A percentile compares a stretch with the other conserved stretches of the same genome.
Evolutionary conservation across 2,113 vertebrate species (phyloP).

Genomic region (Helogale parvula): DNA sequence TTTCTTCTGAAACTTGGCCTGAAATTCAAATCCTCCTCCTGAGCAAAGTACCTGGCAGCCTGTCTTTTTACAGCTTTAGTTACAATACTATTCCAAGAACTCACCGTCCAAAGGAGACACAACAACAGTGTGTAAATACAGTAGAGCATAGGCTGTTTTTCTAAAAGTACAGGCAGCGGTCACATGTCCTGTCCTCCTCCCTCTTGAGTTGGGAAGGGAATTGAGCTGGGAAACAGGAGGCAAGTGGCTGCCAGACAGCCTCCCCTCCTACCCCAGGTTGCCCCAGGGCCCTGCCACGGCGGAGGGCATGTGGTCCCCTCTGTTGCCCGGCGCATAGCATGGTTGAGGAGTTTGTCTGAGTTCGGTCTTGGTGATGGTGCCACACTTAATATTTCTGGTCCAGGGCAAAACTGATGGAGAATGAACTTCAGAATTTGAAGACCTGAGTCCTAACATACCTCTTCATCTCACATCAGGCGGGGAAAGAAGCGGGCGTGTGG

Average conservation of each 20-base stretch:
- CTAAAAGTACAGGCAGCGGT: too few relatives aligned
- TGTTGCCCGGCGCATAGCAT: not conserved
- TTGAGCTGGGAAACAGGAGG: not conserved
- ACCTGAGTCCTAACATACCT: not conserved
- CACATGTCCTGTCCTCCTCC: not conserved
- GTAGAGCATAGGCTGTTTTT: not conserved
- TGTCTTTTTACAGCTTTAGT: not conserved
- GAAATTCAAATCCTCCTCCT: slow-evolving; percentile 42
- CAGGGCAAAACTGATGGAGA: not conserved
- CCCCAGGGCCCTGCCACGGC: accelerated
- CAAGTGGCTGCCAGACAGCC: not conserved
- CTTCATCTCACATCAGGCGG: not conserved
- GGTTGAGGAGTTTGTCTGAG: not conserved
- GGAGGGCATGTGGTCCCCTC: accelerated
- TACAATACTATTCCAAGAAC: slow-evolving; percentile 27
- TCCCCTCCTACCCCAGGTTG: not conserved
- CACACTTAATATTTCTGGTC: not conserved
- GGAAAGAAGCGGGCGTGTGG: not conserved
- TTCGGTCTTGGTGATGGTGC: too few relatives aligned
- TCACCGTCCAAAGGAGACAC: not conserved
- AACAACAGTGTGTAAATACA: not conserved
- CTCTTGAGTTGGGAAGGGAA: not conserved
- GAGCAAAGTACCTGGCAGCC: slow-evolving; percentile 5
- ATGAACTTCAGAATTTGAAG: not conserved
- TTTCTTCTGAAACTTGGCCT: slow-evolving; percentile 4